phyloP scores from a whole-genome alignment of 2,888 invertebrate genomes.

The Lasiommata megera region DNA sequence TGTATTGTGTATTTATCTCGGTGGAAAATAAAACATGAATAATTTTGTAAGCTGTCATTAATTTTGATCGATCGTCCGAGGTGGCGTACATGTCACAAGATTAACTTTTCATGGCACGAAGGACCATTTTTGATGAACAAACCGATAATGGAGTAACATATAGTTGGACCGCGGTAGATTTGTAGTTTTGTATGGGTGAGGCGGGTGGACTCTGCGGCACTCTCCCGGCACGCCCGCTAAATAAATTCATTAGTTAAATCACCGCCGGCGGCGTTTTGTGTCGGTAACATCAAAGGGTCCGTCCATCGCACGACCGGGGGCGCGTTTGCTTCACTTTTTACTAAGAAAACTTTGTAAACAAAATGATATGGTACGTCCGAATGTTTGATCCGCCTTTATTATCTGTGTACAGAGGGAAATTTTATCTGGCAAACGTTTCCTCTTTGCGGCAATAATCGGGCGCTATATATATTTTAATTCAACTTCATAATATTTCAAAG shows the following conservation, averaged over 20 bases:
- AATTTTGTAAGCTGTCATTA: slow-evolving; percentile 30
- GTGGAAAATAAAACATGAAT: slow-evolving; percentile 19
- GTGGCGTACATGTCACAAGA: slow-evolving; percentile 25
- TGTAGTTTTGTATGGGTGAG: slow-evolving; percentile 32
- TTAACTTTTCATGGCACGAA: slow-evolving; percentile 28
- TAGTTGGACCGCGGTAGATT: slow-evolving; percentile 24
- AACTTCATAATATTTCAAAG: too few species aligned
- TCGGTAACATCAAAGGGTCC: slow-evolving; percentile 78
- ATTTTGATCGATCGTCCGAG: slow-evolving; percentile 29
- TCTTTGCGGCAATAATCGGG: slow-evolving; percentile 64
- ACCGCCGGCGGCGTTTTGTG: slow-evolving; percentile 80
- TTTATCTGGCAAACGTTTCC: slow-evolving; percentile 67
- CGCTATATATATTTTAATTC: slow-evolving; percentile 25
- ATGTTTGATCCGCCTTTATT: slow-evolving; percentile 80
- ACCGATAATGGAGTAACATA: slow-evolving; percentile 22
- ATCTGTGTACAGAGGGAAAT: slow-evolving; percentile 71
- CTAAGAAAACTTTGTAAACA: slow-evolving; percentile 80
- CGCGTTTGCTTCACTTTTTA: slow-evolving; percentile 75
- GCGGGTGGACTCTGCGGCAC: slow-evolving; percentile 39
- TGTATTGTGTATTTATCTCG: slow-evolving; percentile 9
- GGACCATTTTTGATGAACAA: slow-evolving; percentile 31
- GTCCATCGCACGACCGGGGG: slow-evolving; percentile 67
- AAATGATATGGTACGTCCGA: slow-evolving; percentile 78
- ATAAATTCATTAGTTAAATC: slow-evolving; percentile 83
- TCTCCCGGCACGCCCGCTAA: slow-evolving; percentile 71